Base-by-base conservation (phyloP, 2,797 vertebrate genomes). In the Cyprinella venusta region DNA sequence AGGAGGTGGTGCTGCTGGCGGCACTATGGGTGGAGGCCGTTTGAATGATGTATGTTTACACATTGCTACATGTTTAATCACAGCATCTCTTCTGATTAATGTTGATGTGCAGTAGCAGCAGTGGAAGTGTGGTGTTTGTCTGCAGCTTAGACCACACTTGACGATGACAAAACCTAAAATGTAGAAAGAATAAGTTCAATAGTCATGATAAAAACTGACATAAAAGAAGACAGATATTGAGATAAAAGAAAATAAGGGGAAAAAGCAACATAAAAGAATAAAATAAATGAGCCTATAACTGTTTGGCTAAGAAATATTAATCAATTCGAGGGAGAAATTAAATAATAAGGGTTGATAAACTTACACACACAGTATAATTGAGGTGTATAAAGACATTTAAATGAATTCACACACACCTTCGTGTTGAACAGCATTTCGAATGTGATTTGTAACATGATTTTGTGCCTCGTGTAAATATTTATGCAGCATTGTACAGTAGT, bases 61-160 rank as follows among this genome's bases (percentile, higher is more conserved):
- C 16, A 18, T 19, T 67, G 33, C 9, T 21, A 67, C 10, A 67
- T 67, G 64, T 67, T 67, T 45, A 45, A 72, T 45, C 18, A 45
- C 26, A 72, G 70, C 48, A 72, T 45, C 42, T 36, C 18, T 30
- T 67, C 64, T 67, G 33, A 67, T 67, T 67, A 67, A 19, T 38
- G 30, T 67, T 67, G 64, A 67, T 0, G 18, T 67, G 33, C 64
- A 67, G 33, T 67, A 67, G 18, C 33, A 67, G 64, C 30, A 67
- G 64, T 67, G 64, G 38, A 67, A 16, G 67, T 56, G 1, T 30
- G 75, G 5, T 85, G 2, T 77, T 79, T 40, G 10, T 86, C 84
- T 64, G 7, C 87, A 93, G 91, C 85, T 74, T 36, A 67, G 33
- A 67, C 64, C 33, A 38, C 64, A 67, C 64, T 67, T 67, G 64